A percentile compares a stretch with the other conserved stretches of the same genome.
These are phyloP conservation scores for Plestiodon gilberti DNA, from an alignment of 2,113 vertebrate species.

Conservation along the genomic window DNA sequence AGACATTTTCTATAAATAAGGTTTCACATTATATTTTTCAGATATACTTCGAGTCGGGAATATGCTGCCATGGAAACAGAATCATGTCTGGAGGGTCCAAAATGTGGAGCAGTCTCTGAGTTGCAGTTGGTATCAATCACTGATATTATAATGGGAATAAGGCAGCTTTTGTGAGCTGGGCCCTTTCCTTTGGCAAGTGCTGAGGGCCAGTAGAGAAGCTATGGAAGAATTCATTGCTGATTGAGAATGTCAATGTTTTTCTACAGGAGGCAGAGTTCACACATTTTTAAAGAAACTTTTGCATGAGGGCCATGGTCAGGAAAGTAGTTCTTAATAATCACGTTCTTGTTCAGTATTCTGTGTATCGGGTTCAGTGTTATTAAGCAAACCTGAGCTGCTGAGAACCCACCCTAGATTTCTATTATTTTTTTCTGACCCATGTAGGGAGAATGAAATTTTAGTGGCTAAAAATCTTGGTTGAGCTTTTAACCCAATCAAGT, in stretches of 20 bases:
- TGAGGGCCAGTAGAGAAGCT: background rate
- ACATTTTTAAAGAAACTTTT: background rate
- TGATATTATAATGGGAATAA: background rate
- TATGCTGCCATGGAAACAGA: constrained; percentile 5
- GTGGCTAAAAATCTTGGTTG: background rate
- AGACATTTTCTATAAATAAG: constrained; percentile 27
- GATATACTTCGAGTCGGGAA: background rate
- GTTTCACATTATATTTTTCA: background rate
- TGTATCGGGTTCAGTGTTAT: background rate
- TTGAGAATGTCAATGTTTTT: background rate
- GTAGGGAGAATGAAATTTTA: background rate
- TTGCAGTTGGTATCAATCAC: background rate
- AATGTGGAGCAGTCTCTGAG: background rate
- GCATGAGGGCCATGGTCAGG: background rate
- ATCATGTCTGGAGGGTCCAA: background rate
- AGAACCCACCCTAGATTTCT: background rate
- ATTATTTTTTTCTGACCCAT: background rate
- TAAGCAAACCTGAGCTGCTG: background rate
- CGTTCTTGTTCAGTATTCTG: background rate
- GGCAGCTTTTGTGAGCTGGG: background rate
- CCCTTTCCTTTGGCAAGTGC: background rate
- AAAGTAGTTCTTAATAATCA: background rate
- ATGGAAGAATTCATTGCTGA: background rate
- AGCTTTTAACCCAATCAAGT: background rate
- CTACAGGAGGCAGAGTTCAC: background rate